A percentile compares a stretch with the other conserved stretches of the same genome.
Evolutionary conservation across 1,140 invertebrate species (phyloP).

Genomic region (Diploscapter pachys): DNA sequence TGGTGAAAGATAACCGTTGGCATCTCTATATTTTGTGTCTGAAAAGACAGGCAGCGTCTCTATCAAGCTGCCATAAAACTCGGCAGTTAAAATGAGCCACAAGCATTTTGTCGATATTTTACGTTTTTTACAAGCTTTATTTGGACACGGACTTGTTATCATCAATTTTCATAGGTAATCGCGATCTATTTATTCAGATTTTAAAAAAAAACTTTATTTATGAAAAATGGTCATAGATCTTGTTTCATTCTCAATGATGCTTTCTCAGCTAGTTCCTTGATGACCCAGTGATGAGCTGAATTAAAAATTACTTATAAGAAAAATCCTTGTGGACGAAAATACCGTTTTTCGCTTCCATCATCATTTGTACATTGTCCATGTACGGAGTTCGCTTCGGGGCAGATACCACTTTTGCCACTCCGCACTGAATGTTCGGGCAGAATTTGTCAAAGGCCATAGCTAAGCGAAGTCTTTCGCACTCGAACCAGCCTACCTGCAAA

Average conservation of each 20-base stretch:
- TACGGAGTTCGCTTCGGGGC: neutral
- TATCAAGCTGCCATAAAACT: too few species aligned
- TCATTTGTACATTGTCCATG: neutral
- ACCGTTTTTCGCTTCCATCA: neutral
- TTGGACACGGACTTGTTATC: too few species aligned
- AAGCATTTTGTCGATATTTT: too few species aligned
- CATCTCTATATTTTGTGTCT: too few species aligned
- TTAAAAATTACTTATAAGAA: neutral
- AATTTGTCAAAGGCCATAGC: constrained; percentile 1
- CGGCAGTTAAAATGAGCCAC: too few species aligned
- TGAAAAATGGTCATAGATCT: neutral
- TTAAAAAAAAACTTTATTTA: too few species aligned
- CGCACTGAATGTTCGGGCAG: constrained; percentile 6
- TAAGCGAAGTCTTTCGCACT: constrained; percentile 6
- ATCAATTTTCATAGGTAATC: too few species aligned
- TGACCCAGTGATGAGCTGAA: constrained; percentile 5
- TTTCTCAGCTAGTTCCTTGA: constrained; percentile 7
- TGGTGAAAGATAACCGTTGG: too few species aligned
- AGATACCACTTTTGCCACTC: neutral
- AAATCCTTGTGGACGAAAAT: neutral
- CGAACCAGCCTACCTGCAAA: constrained; percentile 10
- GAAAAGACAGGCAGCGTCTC: too few species aligned
- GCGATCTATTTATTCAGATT: too few species aligned
- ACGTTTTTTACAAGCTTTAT: too few species aligned
- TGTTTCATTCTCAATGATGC: neutral